A percentile compares a stretch with the other conserved stretches of the same genome.
Conservation (phyloP, 30 jellyfish, hydroid and myxozoan species). For the Nemopilema nomurai region DNA sequence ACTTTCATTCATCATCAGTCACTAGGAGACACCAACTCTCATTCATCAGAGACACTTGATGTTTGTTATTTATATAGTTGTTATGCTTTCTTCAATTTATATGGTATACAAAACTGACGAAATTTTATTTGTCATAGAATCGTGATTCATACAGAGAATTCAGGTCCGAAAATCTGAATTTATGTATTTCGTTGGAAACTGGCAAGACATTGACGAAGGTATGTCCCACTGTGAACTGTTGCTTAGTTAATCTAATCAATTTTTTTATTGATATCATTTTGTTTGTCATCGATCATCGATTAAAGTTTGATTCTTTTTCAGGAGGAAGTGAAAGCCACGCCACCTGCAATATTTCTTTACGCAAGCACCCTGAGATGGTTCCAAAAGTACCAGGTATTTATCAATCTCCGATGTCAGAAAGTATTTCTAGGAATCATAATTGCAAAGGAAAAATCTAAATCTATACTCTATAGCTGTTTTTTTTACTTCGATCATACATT, state of each 20-base stretch:
- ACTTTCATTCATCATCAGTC: too few species aligned
- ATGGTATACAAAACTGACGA: not conserved
- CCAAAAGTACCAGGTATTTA: constrained; percentile 83
- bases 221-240: not conserved
- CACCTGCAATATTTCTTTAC: constrained; percentile 81
- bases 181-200: constrained; percentile 70
- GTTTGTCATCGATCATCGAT: not conserved
- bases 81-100: not conserved
- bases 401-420: too few species aligned
- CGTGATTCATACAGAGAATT: constrained; percentile 81
- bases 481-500: too few species aligned
- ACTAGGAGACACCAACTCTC: too few species aligned
- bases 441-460: too few species aligned
- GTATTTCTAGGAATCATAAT: not conserved
- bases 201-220: constrained; percentile 74
- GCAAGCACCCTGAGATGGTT: constrained; percentile 97
- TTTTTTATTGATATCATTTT: not conserved
- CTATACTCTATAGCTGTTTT: too few species aligned
- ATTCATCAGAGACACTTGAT: too few species aligned
- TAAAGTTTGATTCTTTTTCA: not conserved
- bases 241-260: too few species aligned
- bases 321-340: constrained; percentile 64
- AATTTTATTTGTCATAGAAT: constrained; percentile 35
- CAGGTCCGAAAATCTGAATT: constrained; percentile 78
- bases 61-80: not conserved